Evolutionary conservation across 2,888 invertebrate genomes (phyloP).

Genomic region (Eristalinus sepulchralis): DNA sequence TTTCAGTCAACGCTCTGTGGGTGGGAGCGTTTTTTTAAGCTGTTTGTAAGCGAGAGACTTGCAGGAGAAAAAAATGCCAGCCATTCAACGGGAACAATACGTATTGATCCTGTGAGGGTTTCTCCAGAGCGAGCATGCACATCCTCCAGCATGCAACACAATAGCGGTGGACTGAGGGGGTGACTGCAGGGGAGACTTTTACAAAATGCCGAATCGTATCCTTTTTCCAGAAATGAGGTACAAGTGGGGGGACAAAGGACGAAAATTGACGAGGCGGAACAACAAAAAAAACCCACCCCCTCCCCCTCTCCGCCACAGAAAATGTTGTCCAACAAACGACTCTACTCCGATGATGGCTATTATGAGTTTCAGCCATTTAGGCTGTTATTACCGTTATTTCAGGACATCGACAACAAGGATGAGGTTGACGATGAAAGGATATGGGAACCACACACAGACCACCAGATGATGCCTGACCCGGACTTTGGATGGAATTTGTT

Average conservation of each 20-base stretch:
- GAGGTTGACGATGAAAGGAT: neutral
- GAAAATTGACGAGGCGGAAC: too few species aligned
- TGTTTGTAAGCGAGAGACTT: neutral
- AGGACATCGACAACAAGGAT: conserved; percentile 3
- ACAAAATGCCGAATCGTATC: conserved; percentile 39
- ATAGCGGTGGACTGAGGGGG: neutral
- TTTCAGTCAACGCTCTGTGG: neutral
- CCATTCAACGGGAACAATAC: neutral
- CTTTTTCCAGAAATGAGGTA: conserved; percentile 25
- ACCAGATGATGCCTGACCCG: conserved; percentile 17
- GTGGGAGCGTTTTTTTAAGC: neutral
- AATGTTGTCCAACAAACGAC: conserved; percentile 33
- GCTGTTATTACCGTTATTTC: conserved; percentile 58
- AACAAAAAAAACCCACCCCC: conserved; percentile 1
- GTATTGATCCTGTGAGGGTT: conserved; percentile 25
- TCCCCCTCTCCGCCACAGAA: conserved; percentile 35
- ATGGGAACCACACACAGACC: neutral
- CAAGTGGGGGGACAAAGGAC: neutral
- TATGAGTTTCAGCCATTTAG: conserved; percentile 52
- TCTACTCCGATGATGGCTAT: conserved; percentile 61
- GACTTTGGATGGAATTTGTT: conserved; percentile 28
- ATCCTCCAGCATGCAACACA: too few species aligned
- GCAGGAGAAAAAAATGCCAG: neutral
- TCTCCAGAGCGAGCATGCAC: conserved; percentile 2
- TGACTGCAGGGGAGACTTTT: conserved; percentile 10